Evolutionary conservation across 2,113 vertebrate genomes (phyloP).

Genomic region (Myrmecophaga tridactyla): DNA sequence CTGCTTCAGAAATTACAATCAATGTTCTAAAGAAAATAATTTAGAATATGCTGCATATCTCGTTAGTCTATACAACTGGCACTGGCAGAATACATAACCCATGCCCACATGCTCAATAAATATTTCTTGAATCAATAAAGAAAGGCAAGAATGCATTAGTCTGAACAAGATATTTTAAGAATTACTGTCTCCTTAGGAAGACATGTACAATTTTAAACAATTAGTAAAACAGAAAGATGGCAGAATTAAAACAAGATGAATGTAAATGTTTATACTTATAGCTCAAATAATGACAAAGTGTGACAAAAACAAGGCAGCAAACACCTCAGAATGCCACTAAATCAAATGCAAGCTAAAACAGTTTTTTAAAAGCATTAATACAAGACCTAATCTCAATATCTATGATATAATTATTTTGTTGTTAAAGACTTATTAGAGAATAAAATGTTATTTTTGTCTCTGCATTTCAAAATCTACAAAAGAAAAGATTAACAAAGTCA

Average conservation of each 20-base stretch:
- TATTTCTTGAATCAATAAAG: neutral
- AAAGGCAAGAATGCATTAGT: neutral
- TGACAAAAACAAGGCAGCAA: neutral
- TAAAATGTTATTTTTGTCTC: neutral
- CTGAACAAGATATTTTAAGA: neutral
- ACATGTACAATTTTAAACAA: neutral
- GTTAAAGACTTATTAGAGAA: neutral
- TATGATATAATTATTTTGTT: neutral
- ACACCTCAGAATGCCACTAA: neutral
- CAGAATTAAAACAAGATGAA: neutral
- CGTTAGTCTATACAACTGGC: neutral
- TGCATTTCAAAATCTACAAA: neutral
- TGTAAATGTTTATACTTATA: neutral
- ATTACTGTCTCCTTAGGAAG: neutral
- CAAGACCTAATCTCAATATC: neutral
- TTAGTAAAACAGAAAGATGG: neutral
- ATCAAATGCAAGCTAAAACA: neutral
- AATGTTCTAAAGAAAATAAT: slow-evolving; percentile 6
- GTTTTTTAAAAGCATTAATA: neutral
- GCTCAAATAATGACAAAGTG: neutral
- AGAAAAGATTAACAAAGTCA: neutral
- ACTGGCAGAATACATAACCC: neutral
- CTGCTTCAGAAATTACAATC: neutral
- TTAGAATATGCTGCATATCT: neutral
- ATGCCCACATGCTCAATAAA: neutral